Evolutionary conservation across 1,140 invertebrate species (phyloP).

Genomic region (Coptotermes formosanus): DNA sequence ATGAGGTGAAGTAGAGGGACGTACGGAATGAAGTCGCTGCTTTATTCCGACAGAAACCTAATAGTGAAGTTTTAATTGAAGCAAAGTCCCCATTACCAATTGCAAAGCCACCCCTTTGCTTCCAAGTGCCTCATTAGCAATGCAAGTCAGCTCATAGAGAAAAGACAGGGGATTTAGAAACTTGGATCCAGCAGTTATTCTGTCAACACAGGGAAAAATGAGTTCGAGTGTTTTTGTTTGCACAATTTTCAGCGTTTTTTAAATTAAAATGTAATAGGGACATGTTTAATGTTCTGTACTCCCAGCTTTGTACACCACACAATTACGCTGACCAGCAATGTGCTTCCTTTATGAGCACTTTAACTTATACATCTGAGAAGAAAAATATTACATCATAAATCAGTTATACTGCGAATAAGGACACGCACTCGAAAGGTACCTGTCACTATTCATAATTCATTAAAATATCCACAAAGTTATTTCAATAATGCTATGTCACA

Average conservation of each 20-base stretch:
- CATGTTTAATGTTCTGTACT: background rate
- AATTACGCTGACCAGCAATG: background rate
- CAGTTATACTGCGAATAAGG: too few relatives aligned
- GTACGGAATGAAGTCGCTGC: background rate
- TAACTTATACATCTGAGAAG: too few relatives aligned
- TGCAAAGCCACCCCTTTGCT: background rate
- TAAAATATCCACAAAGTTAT: too few relatives aligned
- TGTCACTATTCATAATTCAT: too few relatives aligned
- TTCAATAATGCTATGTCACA: too few relatives aligned
- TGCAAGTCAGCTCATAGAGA: constrained; percentile 43
- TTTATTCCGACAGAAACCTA: background rate
- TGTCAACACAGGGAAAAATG: background rate
- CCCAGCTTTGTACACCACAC: background rate
- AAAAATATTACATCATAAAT: too few relatives aligned
- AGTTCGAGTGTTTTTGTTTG: background rate
- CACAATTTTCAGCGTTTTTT: background rate
- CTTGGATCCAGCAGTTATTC: too few relatives aligned
- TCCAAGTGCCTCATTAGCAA: constrained; percentile 45
- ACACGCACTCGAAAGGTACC: too few relatives aligned
- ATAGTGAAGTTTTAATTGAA: constrained; percentile 11
- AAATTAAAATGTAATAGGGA: background rate
- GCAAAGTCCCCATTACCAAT: background rate
- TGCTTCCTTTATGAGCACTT: background rate
- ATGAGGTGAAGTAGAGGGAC: too few relatives aligned
- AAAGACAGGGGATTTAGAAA: background rate